A percentile compares a stretch with the other conserved stretches of the same genome.
These are phyloP conservation scores for Diloba caeruleocephala DNA, from an alignment of 2,888 invertebrate genomes.

Conservation along the genomic window DNA sequence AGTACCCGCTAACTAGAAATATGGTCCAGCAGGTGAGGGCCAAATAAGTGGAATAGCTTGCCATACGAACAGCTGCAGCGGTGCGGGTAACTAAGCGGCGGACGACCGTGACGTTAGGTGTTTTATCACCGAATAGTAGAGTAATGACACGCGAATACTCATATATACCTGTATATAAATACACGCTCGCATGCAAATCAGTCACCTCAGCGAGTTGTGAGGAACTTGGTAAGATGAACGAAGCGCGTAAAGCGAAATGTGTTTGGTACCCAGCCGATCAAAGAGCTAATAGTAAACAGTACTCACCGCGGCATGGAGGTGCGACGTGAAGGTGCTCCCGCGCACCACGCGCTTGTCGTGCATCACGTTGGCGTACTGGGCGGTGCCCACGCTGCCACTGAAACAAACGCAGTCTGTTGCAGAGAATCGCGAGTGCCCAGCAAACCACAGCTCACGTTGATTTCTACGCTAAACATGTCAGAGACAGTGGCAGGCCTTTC, in stretches of 20 bases:
- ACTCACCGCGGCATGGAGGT: slow-evolving; percentile 81
- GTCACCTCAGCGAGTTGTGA: no score
- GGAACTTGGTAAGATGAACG: no score
- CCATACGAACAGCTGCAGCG: slow-evolving; percentile 15
- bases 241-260: no score
- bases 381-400: slow-evolving; percentile 66
- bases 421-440: no score
- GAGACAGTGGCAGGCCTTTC: no score
- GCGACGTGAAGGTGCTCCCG: slow-evolving; percentile 93
- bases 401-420: slow-evolving; percentile 14
- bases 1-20: not conserved
- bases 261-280: no score
- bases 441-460: no score
- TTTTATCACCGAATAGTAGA: slow-evolving; percentile 11
- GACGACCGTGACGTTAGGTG: slow-evolving; percentile 8
- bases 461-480: no score
- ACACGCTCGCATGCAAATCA: not conserved
- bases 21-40: not conserved
- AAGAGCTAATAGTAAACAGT: not conserved
- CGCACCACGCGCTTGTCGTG: slow-evolving; percentile 95
- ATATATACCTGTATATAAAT: not conserved
- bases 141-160: slow-evolving; percentile 1
- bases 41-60: slow-evolving; percentile 11
- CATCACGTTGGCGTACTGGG: slow-evolving; percentile 92
- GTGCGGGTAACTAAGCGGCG: slow-evolving; percentile 17